Base-by-base conservation (phyloP, 2,888 invertebrate species). In the Panopea generosa region DNA sequence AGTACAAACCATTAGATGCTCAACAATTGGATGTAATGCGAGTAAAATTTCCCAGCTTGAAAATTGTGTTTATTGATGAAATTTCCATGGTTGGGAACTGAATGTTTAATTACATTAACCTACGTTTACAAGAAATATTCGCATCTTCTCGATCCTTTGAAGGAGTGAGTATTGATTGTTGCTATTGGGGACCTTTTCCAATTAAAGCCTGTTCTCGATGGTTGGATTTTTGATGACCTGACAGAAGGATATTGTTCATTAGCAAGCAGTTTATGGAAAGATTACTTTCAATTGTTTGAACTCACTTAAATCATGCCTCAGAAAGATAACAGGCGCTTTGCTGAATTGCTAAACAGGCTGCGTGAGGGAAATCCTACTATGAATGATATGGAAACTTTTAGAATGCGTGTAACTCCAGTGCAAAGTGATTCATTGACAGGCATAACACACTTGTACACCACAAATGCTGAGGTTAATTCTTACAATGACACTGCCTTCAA, bases 291-390 rank as follows among this genome's bases (percentile, higher is more conserved):
- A 20, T n/a, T 60, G 59, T 80, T 20, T 16, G 20, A 52, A 24
- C 52, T 52, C 6, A 52, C 14, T 3, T 2, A 52, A 52, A 52
- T 52, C n/a, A 82, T 82, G 82, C 18, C 79, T 33, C 82, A 79
- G 49, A 79, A 79, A 60, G 77, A 80, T 65, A 65, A 67, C 24
- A 6, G 22, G n/a, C 22, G 52, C 18, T 82, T 79, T 77, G 82
- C 82, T 22, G 22, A 66, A 16, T 49, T 82, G 1, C 33, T 82
- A 18, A 82, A 82, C 53, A 45, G 78, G 33, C 29, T 82, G 20
- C 55, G 82, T 43, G 62, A 73, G 22, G 16, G 16, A 20, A 52
- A 52, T 6, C 52, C 9, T 22, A 52, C 52, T 6, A 20, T 6
- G 3, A 3, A 52, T 20, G 52, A 52, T 52, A 45, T 33, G 9